A percentile compares a stretch with the other conserved stretches of the same genome.
These are phyloP conservation scores for Elmis aenea DNA, from an alignment of 2,888 invertebrate genomes.

Conservation along the genomic window DNA sequence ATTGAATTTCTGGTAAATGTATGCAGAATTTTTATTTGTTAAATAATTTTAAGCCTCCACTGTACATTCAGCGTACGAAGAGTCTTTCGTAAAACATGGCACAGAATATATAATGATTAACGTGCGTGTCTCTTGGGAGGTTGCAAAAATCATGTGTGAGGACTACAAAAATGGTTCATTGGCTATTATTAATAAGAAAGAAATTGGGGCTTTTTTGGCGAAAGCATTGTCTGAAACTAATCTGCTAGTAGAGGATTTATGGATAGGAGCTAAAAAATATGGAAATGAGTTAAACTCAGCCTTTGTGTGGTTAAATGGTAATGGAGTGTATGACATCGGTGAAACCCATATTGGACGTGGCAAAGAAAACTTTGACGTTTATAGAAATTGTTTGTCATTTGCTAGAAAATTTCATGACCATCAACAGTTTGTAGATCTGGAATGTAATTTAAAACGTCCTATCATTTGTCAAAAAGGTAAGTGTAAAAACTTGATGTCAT, in stretches of 20 bases:
- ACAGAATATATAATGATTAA: constrained; percentile 4
- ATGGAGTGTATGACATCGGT: neutral
- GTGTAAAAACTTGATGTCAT: neutral
- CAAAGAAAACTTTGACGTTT: neutral
- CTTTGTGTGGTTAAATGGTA: neutral
- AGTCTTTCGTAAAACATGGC: constrained; percentile 1
- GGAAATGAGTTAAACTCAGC: neutral
- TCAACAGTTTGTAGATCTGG: constrained; percentile 52
- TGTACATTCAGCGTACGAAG: constrained; percentile 5
- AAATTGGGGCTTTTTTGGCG: constrained; percentile 3
- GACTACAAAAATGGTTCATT: constrained; percentile 1
- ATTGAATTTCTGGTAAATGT: no score
- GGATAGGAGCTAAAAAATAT: constrained; percentile 9
- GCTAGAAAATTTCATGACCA: constrained; percentile 49
- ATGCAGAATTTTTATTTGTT: no score
- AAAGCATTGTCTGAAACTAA: constrained; percentile 9
- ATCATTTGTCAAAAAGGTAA: constrained; percentile 12
- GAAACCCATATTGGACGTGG: neutral
- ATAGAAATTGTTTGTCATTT: constrained; percentile 34
- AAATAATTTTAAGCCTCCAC: constrained; percentile 2
- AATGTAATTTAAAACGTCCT: constrained; percentile 46
- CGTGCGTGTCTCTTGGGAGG: constrained; percentile 5
- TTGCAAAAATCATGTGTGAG: constrained; percentile 5
- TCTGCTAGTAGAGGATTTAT: constrained; percentile 3
- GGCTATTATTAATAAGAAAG: neutral